Evolutionary conservation across 1,140 invertebrate genomes (phyloP).

Genomic region (Stenopsyche tienmushanensis): DNA sequence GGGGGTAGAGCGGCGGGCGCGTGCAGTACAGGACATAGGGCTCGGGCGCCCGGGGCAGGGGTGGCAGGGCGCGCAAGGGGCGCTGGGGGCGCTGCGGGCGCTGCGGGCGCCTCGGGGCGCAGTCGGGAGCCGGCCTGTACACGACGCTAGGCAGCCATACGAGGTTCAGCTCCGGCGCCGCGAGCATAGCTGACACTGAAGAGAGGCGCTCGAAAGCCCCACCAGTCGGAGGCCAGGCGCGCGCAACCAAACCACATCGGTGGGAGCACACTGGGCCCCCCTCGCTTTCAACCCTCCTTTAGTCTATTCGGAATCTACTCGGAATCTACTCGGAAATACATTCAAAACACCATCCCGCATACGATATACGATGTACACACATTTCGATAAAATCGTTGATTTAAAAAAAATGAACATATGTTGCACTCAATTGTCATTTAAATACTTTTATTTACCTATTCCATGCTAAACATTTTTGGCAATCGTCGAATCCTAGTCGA

Average conservation of each 20-base stretch:
- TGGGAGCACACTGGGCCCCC: background rate
- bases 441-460: too few relatives aligned
- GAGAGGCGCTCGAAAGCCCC: background rate
- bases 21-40: constrained; percentile 38
- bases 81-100: background rate
- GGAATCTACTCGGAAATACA: too few relatives aligned
- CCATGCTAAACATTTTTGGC: too few relatives aligned
- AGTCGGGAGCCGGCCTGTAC: constrained; percentile 25
- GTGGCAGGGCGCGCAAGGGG: constrained; percentile 28
- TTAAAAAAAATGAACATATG: too few relatives aligned
- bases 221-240: constrained; percentile 20
- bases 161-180: constrained; percentile 41
- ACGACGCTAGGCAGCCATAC: constrained; percentile 41
- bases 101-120: constrained; percentile 9
- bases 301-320: background rate
- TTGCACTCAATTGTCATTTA: too few relatives aligned
- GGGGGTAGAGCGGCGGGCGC: constrained; percentile 28
- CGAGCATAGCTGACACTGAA: constrained; percentile 35
- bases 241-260: constrained; percentile 5
- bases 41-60: constrained; percentile 1
- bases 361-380: too few relatives aligned
- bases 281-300: background rate
- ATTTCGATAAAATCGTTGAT: too few relatives aligned
- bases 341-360: too few relatives aligned
- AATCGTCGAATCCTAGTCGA: too few relatives aligned